Conservation (phyloP, 1,140 invertebrate genomes). For the Cyrtorhinus lividipennis region DNA sequence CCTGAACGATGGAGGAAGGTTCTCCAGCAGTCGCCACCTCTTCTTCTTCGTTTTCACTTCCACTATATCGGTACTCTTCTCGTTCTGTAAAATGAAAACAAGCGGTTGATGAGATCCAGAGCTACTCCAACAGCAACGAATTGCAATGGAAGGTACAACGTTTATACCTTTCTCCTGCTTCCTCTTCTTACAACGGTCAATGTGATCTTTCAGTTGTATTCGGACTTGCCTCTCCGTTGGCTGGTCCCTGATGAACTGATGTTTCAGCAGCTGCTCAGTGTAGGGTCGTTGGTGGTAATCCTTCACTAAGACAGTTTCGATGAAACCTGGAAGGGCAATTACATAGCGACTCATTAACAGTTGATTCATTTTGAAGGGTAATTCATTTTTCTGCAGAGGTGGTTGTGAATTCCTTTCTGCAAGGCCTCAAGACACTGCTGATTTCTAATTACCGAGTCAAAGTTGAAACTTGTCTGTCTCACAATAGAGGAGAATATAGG, state of each 20-base stretch:
- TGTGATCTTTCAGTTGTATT: slow-evolving; percentile 98
- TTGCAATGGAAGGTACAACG: neutral
- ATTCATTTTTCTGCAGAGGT: too few relatives aligned
- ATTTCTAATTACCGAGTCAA: too few relatives aligned
- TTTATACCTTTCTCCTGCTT: slow-evolving; percentile 64
- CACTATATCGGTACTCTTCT: slow-evolving; percentile 62
- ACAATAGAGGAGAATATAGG: too few relatives aligned
- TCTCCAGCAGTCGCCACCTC: slow-evolving; percentile 69
- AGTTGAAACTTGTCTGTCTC: too few relatives aligned
- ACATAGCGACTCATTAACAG: too few relatives aligned
- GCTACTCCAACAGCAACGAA: neutral
- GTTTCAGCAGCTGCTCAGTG: slow-evolving; percentile 93
- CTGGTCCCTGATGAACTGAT: slow-evolving; percentile 95
- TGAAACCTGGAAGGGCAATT: slow-evolving; percentile 41
- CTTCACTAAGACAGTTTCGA: slow-evolving; percentile 82
- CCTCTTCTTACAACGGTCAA: slow-evolving; percentile 90
- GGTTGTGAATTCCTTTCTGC: too few relatives aligned
- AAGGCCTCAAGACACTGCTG: too few relatives aligned
- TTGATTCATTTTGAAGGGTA: too few relatives aligned
- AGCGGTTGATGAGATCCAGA: too few relatives aligned
- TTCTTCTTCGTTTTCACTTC: slow-evolving; percentile 79
- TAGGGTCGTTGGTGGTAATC: slow-evolving; percentile 97
- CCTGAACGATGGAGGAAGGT: slow-evolving; percentile 78
- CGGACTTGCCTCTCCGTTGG: slow-evolving; percentile 94
- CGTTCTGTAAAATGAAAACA: slow-evolving; percentile 26